phyloP scores from a whole-genome alignment of 2,113 vertebrate species.

The Bucco capensis region DNA sequence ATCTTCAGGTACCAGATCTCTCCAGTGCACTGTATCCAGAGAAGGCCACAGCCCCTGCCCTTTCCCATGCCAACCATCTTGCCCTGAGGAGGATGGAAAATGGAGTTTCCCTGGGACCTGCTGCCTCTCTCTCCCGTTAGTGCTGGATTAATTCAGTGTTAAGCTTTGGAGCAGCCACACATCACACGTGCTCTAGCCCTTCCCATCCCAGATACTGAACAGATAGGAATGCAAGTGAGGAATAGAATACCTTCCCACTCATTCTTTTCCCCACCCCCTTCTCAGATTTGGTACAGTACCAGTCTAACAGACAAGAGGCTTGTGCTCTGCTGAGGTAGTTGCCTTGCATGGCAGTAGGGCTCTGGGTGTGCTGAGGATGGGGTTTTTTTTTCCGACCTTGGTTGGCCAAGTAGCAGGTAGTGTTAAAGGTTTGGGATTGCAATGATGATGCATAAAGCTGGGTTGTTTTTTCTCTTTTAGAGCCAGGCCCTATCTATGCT shows the following conservation, averaged over 20 bases:
- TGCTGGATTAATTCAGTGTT: not conserved
- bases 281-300: not conserved
- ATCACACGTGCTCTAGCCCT: not conserved
- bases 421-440: not conserved
- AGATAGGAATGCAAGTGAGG: not conserved
- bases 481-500: slow-evolving; percentile 61
- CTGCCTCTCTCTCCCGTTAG: not conserved
- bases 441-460: slow-evolving; percentile 22
- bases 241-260: not conserved
- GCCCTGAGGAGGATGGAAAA: not conserved
- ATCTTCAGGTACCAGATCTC: not conserved
- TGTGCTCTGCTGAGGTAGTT: not conserved
- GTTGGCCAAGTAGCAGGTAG: not conserved
- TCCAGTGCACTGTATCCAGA: not conserved
- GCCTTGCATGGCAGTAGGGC: not conserved
- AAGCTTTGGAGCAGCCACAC: slow-evolving; percentile 21
- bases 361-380: not conserved
- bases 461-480: slow-evolving; percentile 54
- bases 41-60: not conserved
- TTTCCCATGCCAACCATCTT: not conserved
- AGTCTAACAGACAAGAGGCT: not conserved
- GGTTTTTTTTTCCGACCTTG: not conserved
- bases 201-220: not conserved
- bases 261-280: not conserved
- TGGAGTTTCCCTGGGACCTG: not conserved